These are phyloP conservation scores for Epistrophe eligans DNA, from an alignment of 2,888 invertebrate genomes.

Conservation along the genomic window DNA sequence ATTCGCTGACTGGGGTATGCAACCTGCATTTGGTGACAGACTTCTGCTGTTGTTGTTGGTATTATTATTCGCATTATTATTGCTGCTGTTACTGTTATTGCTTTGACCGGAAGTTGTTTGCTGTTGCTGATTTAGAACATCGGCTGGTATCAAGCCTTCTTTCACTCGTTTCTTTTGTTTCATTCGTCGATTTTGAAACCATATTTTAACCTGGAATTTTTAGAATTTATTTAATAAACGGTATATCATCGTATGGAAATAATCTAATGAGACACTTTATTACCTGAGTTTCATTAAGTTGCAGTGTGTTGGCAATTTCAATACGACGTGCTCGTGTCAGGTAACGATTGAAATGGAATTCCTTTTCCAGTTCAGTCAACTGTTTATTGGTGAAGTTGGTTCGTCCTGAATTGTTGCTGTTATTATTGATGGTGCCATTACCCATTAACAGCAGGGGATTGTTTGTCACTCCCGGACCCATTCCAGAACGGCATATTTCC, in stretches of 20 bases:
- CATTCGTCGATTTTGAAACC: constrained; percentile 99
- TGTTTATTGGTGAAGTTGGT: constrained; percentile 99
- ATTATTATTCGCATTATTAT: constrained; percentile 67
- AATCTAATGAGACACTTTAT: constrained; percentile 5
- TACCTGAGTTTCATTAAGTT: constrained; percentile 97
- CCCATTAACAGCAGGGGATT: constrained; percentile 80
- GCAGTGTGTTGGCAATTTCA: constrained; percentile 98
- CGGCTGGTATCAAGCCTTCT: constrained; percentile 91
- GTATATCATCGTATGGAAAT: neutral
- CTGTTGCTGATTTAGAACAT: constrained; percentile 85
- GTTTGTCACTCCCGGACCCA: constrained; percentile 77
- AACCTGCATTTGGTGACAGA: constrained; percentile 54
- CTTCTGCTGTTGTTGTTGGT: constrained; percentile 66
- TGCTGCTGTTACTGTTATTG: constrained; percentile 77
- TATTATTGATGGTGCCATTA: constrained; percentile 80
- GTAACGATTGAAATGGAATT: constrained; percentile 99
- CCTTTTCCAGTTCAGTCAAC: constrained; percentile 99
- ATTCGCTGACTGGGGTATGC: constrained; percentile 51
- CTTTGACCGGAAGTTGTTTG: constrained; percentile 70
- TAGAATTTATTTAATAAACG: neutral
- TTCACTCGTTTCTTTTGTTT: constrained; percentile 99
- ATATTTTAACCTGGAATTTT: constrained; percentile 91
- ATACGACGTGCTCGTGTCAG: constrained; percentile 97
- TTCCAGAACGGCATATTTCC: constrained; percentile 81
- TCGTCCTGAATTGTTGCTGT: constrained; percentile 93